phyloP scores from a whole-genome alignment of 2,888 invertebrate genomes.

The Cyaniris semiargus region DNA sequence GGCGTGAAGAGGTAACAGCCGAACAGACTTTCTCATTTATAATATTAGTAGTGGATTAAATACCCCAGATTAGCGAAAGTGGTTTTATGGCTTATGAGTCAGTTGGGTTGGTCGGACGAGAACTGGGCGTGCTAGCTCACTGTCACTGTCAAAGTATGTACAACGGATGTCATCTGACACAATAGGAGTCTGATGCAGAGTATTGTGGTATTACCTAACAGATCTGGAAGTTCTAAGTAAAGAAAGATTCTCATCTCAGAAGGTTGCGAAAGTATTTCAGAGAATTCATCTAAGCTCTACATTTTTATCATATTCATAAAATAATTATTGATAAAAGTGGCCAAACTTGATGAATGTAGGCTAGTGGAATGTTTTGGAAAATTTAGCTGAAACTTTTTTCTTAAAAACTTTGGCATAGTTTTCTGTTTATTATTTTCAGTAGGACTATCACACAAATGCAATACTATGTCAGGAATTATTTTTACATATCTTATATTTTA shows the following conservation, averaged over 20 bases:
- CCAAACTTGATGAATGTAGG: not conserved
- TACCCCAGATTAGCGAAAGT: not conserved
- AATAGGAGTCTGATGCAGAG: not conserved
- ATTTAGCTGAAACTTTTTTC: not conserved
- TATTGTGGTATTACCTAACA: not conserved
- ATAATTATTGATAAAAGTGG: too few relatives aligned
- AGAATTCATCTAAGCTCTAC: not conserved
- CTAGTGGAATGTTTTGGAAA: not conserved
- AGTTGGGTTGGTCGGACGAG: constrained; percentile 18
- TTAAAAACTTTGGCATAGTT: not conserved
- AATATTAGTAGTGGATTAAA: too few relatives aligned
- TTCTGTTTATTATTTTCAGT: not conserved
- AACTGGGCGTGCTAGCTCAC: constrained; percentile 8
- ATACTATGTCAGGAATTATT: too few relatives aligned
- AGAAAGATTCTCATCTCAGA: not conserved
- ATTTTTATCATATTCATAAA: not conserved
- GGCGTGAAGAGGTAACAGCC: too few relatives aligned
- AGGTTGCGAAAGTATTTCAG: not conserved
- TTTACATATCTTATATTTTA: too few relatives aligned
- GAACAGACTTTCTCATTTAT: too few relatives aligned
- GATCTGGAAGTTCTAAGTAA: not conserved
- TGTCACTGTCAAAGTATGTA: constrained; percentile 24
- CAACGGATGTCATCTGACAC: constrained; percentile 15
- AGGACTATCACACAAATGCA: too few relatives aligned
- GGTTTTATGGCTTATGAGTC: constrained; percentile 1